Conservation (phyloP, 2,888 invertebrate species). For the Drosophila ezoana region DNA sequence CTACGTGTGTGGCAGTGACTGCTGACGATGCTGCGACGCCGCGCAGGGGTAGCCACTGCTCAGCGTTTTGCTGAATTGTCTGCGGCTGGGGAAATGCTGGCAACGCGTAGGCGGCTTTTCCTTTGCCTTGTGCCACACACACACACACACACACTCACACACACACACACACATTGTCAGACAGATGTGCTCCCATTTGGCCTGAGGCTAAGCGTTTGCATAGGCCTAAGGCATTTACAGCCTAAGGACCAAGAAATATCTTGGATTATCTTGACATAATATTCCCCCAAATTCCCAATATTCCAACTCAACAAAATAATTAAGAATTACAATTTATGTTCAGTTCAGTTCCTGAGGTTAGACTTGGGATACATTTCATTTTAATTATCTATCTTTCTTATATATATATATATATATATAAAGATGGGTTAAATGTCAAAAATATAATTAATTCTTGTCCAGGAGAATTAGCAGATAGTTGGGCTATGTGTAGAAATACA, state of each 20-base stretch:
- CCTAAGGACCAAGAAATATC: not conserved
- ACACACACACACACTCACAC: slow-evolving; percentile 1
- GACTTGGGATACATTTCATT: too few relatives aligned
- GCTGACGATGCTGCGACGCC: slow-evolving; percentile 20
- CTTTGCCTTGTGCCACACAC: slow-evolving; percentile 15
- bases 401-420: too few relatives aligned
- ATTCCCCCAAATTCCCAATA: too few relatives aligned
- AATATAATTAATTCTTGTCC: too few relatives aligned
- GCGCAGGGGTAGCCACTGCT: slow-evolving; percentile 25
- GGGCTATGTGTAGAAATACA: too few relatives aligned
- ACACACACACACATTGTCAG: not conserved
- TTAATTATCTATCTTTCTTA: too few relatives aligned
- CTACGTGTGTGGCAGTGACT: slow-evolving; percentile 3
- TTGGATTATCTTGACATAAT: not conserved
- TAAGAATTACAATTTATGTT: too few relatives aligned
- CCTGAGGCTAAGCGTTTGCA: not conserved
- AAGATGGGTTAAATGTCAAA: too few relatives aligned
- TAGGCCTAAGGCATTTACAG: not conserved
- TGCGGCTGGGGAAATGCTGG: slow-evolving; percentile 24
- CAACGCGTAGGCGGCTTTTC: slow-evolving; percentile 11
- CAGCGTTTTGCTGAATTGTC: slow-evolving; percentile 29
- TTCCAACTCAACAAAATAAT: too few relatives aligned
- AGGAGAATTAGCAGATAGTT: too few relatives aligned
- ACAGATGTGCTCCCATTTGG: slow-evolving; percentile 8
- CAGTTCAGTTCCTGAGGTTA: too few relatives aligned